Base-by-base conservation (phyloP, 2,888 invertebrate genomes). In the Diarsia dahlii region DNA sequence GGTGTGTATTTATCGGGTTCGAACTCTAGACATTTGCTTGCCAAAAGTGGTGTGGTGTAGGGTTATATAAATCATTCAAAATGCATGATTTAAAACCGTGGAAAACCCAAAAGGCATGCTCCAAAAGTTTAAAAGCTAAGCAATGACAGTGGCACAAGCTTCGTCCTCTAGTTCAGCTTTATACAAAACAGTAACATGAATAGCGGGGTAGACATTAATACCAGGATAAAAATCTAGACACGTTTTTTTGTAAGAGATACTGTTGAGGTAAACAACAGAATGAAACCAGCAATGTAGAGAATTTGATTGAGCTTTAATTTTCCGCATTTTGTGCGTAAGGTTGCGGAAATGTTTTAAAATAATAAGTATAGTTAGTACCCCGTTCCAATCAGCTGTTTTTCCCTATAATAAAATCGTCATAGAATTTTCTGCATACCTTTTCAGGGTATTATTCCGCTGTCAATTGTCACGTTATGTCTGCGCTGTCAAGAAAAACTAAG, bases 311-410 rank as follows among this genome's bases (percentile, higher is more conserved):
- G 18, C 0, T 73, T 3, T 0, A 73, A 12, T 39, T 20, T 54
- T 58, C 52, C 65, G 71, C 77, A 77, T 77, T 70, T 58, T 39
- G 4, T 58, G 23, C 15, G 10, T 18, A 15, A 6, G 10, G 23
- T 34, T 56, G 20, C 56, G 46, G 48, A 58, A 48, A 23, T 28
- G 8, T 23, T 8, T 39, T 39, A 39, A 39, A 39, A 52, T 46
- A 13, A 8, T 8, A 6, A 23, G 39, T 3, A 5, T 39, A 5
- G 6, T 6, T 13, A 56, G 23, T 56, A 56, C 23, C 5, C n/a
- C n/a, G 54, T 20, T 23, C 13, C 23, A n/a, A 56, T 2, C 6
- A 56, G 23, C 9, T 18, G 4, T 18, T 67, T n/a, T n/a, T n/a
- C n/a, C n/a, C n/a, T n/a, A n/a, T n/a, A n/a, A n/a, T n/a, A n/a